These are phyloP conservation scores for Terrapene triunguis DNA, from an alignment of 2,113 vertebrate species.

Conservation along the genomic window DNA sequence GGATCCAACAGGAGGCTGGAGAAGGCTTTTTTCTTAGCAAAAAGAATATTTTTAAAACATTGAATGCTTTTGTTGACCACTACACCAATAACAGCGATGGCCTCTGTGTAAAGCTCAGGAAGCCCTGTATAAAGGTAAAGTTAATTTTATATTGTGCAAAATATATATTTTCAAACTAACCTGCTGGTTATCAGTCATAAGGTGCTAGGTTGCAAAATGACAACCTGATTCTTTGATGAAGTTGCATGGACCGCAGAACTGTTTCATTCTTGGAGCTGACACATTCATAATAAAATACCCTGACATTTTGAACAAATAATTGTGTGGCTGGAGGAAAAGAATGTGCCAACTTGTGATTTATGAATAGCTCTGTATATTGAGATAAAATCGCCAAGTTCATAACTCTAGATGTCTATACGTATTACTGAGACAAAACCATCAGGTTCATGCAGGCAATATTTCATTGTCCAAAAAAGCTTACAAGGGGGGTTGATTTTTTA, in stretches of 20 bases:
- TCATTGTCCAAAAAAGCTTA: constrained; percentile 31
- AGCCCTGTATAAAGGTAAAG: constrained; percentile 91
- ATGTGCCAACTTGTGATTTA: constrained; percentile 35
- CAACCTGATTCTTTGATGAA: constrained; percentile 25
- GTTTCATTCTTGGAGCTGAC: neutral
- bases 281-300: constrained; percentile 9
- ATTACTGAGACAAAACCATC: constrained; percentile 39
- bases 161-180: neutral
- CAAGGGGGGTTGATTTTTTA: neutral
- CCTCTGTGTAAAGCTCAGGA: constrained; percentile 85
- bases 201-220: neutral
- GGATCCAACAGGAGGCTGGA: constrained; percentile 81
- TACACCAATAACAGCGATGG: constrained; percentile 84
- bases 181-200: neutral
- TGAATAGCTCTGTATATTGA: constrained; percentile 30
- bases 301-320: constrained; percentile 33
- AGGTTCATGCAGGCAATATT: neutral
- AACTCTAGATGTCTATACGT: constrained; percentile 38
- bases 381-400: constrained; percentile 38
- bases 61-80: constrained; percentile 86
- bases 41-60: constrained; percentile 78
- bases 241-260: neutral
- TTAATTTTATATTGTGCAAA: neutral
- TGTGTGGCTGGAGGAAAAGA: neutral
- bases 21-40: constrained; percentile 84